Evolutionary conservation across 2,113 vertebrate genomes (phyloP).

Genomic region (Lepisosteus oculatus): DNA sequence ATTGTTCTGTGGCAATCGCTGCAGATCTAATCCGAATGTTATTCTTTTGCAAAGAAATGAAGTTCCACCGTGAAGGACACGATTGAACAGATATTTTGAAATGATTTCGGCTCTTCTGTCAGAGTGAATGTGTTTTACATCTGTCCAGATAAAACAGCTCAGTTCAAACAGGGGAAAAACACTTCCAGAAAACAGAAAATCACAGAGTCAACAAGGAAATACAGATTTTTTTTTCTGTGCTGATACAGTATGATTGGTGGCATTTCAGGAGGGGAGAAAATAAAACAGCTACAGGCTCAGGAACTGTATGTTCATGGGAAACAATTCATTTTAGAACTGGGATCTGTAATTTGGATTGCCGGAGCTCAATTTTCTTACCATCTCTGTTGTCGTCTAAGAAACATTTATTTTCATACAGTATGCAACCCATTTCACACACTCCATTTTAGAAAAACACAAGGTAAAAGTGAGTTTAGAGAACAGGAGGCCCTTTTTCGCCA

Average conservation of each 20-base stretch:
- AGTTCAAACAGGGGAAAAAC: background rate
- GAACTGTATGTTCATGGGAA: background rate
- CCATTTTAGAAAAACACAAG: too few relatives aligned
- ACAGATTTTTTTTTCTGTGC: background rate
- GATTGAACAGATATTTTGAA: background rate
- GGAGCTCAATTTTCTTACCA: background rate
- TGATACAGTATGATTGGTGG: background rate
- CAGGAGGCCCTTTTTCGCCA: too few relatives aligned
- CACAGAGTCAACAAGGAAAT: background rate
- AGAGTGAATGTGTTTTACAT: background rate
- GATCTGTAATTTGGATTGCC: background rate
- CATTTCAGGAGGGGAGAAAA: slow-evolving; percentile 1
- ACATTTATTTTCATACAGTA: too few relatives aligned
- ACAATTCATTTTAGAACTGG: background rate
- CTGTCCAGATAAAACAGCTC: background rate
- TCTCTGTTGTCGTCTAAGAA: too few relatives aligned
- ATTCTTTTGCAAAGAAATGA: too few relatives aligned
- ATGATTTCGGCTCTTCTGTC: background rate
- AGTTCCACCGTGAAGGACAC: background rate
- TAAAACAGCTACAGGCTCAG: background rate
- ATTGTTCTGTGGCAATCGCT: background rate
- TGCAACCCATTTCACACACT: too few relatives aligned
- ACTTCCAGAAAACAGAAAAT: background rate
- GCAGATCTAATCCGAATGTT: background rate
- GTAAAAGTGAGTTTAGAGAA: too few relatives aligned